Evolutionary conservation across 2,888 invertebrate species (phyloP).

Genomic region (Lochmaea capreae): DNA sequence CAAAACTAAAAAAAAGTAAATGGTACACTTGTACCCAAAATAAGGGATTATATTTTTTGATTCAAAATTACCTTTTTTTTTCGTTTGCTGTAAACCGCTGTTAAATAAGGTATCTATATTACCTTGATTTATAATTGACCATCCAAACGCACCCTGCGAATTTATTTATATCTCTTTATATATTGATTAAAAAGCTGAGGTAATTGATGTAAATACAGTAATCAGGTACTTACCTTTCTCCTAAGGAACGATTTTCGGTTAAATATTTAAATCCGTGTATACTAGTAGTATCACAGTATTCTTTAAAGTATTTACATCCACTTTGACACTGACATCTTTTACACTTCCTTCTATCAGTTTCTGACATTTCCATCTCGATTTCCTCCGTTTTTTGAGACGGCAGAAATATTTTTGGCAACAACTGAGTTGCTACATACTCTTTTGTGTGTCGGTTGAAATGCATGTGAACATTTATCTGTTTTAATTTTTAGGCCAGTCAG

Average conservation of each 20-base stretch:
- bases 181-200: no score
- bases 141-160: no score
- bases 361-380: not conserved
- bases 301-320: slow-evolving; percentile 50
- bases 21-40: no score
- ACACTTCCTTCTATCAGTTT: not conserved
- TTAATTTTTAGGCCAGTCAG: not conserved
- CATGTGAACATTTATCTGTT: not conserved
- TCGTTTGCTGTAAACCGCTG: no score
- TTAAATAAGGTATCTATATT: no score
- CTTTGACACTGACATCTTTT: slow-evolving; percentile 27
- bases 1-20: no score
- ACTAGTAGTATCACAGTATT: slow-evolving; percentile 54
- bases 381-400: not conserved
- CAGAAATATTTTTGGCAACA: slow-evolving; percentile 1
- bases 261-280: slow-evolving; percentile 57
- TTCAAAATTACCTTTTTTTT: no score
- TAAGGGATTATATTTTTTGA: no score
- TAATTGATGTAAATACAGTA: not conserved
- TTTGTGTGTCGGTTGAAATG: not conserved
- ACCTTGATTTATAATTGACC: no score
- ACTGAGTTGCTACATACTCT: not conserved
- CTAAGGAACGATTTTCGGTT: slow-evolving; percentile 51
- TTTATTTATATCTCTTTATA: no score
- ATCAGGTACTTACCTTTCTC: slow-evolving; percentile 49